Percentiles rank a stretch among this genome's conserved stretches.
Conservation (phyloP, 2,797 vertebrate species). For the Tangara arthus region DNA sequence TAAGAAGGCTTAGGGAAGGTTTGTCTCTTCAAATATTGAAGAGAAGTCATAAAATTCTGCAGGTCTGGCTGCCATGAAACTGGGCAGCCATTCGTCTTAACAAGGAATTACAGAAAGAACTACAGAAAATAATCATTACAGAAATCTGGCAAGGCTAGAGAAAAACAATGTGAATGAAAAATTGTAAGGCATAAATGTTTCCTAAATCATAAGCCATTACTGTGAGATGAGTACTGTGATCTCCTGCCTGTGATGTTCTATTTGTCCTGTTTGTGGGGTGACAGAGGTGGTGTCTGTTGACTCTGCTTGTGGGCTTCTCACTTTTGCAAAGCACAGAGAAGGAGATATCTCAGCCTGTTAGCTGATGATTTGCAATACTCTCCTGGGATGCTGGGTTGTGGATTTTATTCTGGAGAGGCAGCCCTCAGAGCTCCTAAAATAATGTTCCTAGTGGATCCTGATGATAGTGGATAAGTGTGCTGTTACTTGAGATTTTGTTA, state of each 20-base stretch:
- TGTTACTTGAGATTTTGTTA: background rate
- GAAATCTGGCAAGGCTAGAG: background rate
- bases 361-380: background rate
- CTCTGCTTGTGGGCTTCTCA: background rate
- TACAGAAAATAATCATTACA: background rate
- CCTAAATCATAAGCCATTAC: background rate
- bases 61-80: background rate
- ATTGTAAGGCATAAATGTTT: background rate
- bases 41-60: background rate
- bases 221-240: background rate
- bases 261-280: background rate
- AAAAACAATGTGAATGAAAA: background rate
- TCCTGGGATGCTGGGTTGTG: background rate
- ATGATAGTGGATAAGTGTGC: background rate
- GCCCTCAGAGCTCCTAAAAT: background rate
- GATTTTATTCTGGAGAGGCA: background rate
- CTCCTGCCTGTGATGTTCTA: background rate
- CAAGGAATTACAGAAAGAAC: background rate
- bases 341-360: background rate
- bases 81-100: background rate
- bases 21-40: background rate
- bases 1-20: background rate
- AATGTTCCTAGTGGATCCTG: background rate
- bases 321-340: background rate
- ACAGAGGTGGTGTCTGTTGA: accelerated